Conservation (phyloP, 1,140 invertebrate genomes). For the Ephestia elutella region DNA sequence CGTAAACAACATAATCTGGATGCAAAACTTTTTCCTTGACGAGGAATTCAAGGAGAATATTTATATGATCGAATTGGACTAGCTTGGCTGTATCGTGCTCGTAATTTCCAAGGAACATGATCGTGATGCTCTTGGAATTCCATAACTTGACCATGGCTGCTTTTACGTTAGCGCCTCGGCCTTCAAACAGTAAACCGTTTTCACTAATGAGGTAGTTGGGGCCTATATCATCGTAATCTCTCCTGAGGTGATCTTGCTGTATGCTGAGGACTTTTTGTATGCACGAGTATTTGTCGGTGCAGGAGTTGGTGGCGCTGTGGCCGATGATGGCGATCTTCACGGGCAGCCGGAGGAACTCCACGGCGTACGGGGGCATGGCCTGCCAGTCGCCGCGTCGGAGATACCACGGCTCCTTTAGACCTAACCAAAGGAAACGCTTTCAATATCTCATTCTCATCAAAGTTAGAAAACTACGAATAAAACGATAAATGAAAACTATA, state of each 20-base stretch:
- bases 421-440: constrained; percentile 35
- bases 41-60: constrained; percentile 36
- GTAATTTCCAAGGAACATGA: constrained; percentile 63
- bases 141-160: constrained; percentile 40
- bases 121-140: constrained; percentile 43
- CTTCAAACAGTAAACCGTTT: constrained; percentile 54
- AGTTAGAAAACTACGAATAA: no score
- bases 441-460: constrained; percentile 1
- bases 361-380: constrained; percentile 36
- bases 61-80: constrained; percentile 45
- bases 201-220: constrained; percentile 55
- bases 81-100: constrained; percentile 19
- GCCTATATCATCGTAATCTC: constrained; percentile 44
- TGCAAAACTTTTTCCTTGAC: constrained; percentile 31
- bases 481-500: no score
- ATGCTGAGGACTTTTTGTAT: constrained; percentile 39
- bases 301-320: constrained; percentile 40
- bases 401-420: constrained; percentile 57
- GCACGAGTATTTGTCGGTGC: constrained; percentile 38
- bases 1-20: constrained; percentile 38
- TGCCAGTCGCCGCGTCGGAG: constrained; percentile 55
- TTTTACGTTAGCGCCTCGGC: constrained; percentile 51
- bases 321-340: constrained; percentile 47
- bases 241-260: constrained; percentile 43
- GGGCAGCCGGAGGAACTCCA: constrained; percentile 38